Conservation (phyloP, 2,113 vertebrate genomes). For the Psephotus haematonotus region DNA sequence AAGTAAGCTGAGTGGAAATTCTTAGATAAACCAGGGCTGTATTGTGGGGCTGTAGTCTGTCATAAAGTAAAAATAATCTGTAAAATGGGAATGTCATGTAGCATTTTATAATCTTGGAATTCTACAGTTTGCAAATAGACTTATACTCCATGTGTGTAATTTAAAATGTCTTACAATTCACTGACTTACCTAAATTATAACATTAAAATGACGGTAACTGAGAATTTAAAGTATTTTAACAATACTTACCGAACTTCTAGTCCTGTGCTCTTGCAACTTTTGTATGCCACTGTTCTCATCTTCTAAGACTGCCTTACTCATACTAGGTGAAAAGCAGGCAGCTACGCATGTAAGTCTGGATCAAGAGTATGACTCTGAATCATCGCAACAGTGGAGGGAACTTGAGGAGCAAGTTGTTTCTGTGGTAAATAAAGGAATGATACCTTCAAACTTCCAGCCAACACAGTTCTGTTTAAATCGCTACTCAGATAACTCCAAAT, state of each 20-base stretch:
- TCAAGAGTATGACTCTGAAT: conserved; percentile 91
- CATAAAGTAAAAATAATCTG: neutral
- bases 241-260: neutral
- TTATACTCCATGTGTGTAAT: neutral
- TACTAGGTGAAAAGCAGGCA: conserved; percentile 93
- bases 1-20: neutral
- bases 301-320: neutral
- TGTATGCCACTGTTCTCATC: accelerated
- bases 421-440: conserved; percentile 80
- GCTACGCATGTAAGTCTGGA: conserved; percentile 94
- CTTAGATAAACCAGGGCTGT: neutral
- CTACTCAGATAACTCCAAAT: conserved; percentile 90
- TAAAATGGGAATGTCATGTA: neutral
- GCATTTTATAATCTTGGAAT: neutral
- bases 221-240: neutral
- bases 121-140: neutral
- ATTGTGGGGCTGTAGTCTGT: neutral
- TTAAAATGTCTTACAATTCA: neutral
- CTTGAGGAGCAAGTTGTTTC: conserved; percentile 92
- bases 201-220: neutral
- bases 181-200: neutral
- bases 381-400: conserved; percentile 89
- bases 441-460: conserved; percentile 85
- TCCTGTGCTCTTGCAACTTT: neutral
- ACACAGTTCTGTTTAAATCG: conserved; percentile 92